Evolutionary conservation across 2,888 invertebrate genomes (phyloP).

Genomic region (Acronicta psi): DNA sequence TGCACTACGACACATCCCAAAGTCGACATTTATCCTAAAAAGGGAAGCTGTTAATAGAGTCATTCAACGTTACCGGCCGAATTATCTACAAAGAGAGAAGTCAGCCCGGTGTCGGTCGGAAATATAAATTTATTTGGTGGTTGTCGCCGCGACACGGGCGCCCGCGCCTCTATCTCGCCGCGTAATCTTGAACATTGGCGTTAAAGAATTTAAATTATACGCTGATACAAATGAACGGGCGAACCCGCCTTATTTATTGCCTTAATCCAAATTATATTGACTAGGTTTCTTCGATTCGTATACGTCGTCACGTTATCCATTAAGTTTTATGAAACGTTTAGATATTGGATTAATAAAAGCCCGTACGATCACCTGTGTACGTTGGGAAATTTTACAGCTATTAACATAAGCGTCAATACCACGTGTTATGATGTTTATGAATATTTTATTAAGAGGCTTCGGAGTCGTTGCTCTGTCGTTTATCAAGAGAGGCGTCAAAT

Average conservation of each 20-base stretch:
- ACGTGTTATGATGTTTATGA: conserved; percentile 33
- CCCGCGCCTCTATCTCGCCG: conserved; percentile 85
- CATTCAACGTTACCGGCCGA: conserved; percentile 88
- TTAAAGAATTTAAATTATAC: conserved; percentile 89
- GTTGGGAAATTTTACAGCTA: conserved; percentile 49
- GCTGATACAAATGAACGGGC: conserved; percentile 88
- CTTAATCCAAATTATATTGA: conserved; percentile 88
- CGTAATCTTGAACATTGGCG: conserved; percentile 89
- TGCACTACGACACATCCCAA: conserved; percentile 72
- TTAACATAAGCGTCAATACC: conserved; percentile 43
- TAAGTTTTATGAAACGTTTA: conserved; percentile 41
- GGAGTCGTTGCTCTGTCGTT: conserved; percentile 65
- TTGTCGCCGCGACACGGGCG: conserved; percentile 86
- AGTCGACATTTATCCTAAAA: conserved; percentile 87
- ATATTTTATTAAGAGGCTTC: conserved; percentile 45
- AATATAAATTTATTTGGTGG: conserved; percentile 89
- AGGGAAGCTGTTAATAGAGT: conserved; percentile 89
- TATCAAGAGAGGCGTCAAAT: conserved; percentile 68
- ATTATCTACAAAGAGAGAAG: conserved; percentile 88
- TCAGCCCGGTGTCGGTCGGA: conserved; percentile 84
- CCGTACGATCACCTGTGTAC: conserved; percentile 50
- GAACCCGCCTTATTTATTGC: conserved; percentile 86
- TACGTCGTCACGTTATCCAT: conserved; percentile 80
- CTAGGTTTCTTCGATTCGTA: conserved; percentile 80
- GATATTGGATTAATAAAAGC: conserved; percentile 51